Base-by-base conservation (phyloP, 1,140 invertebrate species). In the Macrotrachela quadricornifera region DNA sequence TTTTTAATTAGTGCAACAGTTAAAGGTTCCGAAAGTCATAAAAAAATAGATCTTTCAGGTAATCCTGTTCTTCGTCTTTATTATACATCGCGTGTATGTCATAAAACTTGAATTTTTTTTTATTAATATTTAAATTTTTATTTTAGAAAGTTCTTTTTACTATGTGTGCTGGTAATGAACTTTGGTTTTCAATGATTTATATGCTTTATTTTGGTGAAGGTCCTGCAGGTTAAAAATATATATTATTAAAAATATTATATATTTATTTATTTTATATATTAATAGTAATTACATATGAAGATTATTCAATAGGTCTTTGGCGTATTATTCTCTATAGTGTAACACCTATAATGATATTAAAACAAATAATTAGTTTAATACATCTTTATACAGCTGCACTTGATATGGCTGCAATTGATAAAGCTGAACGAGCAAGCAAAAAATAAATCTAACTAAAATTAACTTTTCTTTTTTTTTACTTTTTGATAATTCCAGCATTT, bases 81-180 rank as follows among this genome's bases (percentile, higher is more conserved):
- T 64, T 96, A 96, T 62, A 85, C 82, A 10, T 85, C 85, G 59
- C 80, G 82, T 59, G 71, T 73, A 62, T 30, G 21, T 30, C 8
- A 30, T 30, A 30, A 4, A 44, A 37, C 15, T 43, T 41, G n/a
- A 13, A 37, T 36, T 8, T 44, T 46, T 38, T 18, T n/a, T 30
- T 44, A 16, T 30, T 40, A 44, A 42, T 16, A 21, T 43, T 44
- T 43, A 8, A 38, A 18, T 0, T 49, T 47, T 15, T 50, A 50
- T 46, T 64, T 37, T 59, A 74, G 65, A 76, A 75, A 49, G 79
- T 95, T 14, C 68, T 96, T 2, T 95, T 94, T 66, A 74, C 77
- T 21, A 92, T 95, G 87, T 96, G 90, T 72, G 79, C 81, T 60
- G 85, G 83, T 37, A 95, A 97, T 74, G 90, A 97, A 71, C 75